Evolutionary conservation across 2,888 invertebrate species (phyloP).

Genomic region (Tinea pellionella): DNA sequence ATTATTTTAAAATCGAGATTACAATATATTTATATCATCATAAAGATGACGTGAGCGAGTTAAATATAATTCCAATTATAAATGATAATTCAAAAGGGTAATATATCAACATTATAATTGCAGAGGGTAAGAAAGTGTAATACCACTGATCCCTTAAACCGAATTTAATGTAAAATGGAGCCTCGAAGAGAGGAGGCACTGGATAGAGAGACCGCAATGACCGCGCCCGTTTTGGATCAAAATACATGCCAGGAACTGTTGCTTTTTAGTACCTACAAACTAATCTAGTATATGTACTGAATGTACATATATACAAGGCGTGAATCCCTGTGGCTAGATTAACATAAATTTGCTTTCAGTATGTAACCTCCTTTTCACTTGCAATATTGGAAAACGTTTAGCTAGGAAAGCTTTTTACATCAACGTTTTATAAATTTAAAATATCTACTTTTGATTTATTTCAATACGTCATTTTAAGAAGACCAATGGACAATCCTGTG

Average conservation of each 20-base stretch:
- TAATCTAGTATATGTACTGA: neutral
- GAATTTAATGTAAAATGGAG: constrained; percentile 28
- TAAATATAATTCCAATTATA: neutral
- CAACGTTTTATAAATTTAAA: neutral
- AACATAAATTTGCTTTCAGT: constrained; percentile 1
- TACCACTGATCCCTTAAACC: constrained; percentile 29
- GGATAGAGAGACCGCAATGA: constrained; percentile 4
- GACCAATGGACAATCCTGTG: no score
- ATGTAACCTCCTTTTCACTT: neutral
- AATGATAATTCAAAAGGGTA: neutral
- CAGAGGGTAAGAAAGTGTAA: neutral
- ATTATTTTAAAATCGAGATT: neutral
- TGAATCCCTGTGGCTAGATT: neutral
- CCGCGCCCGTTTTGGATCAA: neutral
- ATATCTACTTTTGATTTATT: neutral
- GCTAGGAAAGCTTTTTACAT: neutral
- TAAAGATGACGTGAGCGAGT: neutral
- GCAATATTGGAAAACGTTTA: constrained; percentile 5
- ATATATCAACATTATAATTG: neutral
- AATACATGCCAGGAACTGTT: neutral
- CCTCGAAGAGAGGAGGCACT: constrained; percentile 18
- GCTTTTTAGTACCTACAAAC: neutral
- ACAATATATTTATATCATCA: neutral
- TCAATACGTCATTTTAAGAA: no score
- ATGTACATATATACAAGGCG: neutral